Evolutionary conservation across 2,797 vertebrate genomes (phyloP), one percentile per base, ranked within the genome.

Genomic region (Poliocrania exsul): DNA sequence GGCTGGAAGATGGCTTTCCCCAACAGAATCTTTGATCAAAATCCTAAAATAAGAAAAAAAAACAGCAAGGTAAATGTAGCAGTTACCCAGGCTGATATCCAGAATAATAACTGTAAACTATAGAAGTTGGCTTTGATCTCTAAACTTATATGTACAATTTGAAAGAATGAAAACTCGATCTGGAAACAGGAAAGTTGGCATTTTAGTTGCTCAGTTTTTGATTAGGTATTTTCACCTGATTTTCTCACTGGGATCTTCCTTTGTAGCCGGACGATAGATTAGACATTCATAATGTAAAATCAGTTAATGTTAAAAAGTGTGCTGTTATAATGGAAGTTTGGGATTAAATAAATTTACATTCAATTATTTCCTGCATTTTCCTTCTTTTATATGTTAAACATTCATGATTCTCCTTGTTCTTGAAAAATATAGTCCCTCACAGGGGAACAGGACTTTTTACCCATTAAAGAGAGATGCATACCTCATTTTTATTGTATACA

Each of bases 31-130:
- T 90, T 69, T 90, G 78, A 58, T 77, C 64, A 89, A 73, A 92
- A 70, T 47, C n/a, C 29, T 81, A 69, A 42, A 74, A 35, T 46
- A 79, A 79, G 24, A 84, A 54, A 95, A 54, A 95, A 54, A 95
- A 88, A 79, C 56, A 75, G 24, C 24, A 53, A 17, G 26, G 18
- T 79, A 69, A 90, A 75, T 50, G 4, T 35, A 84, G 24, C 15
- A 2, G 6, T 81, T 56, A 69, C 29, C 38, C 58, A 75, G 23
- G 7, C n/a, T 77, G 19, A 49, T 78, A 90, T 57, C 29, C 28
- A 33, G 51, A 25, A 46, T 47, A 80, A 77, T 19, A 78, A 50
- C 26, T 47, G 23, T 37, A 87, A 91, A 86, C 31, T 40, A 74
- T 38, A 86, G 57, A 86, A 62, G 19, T 1, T 49, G 24, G 2